Evolutionary conservation across 1,140 invertebrate species (phyloP), one percentile per base, ranked within the genome.

Genomic region (Drosophila arizonae): DNA sequence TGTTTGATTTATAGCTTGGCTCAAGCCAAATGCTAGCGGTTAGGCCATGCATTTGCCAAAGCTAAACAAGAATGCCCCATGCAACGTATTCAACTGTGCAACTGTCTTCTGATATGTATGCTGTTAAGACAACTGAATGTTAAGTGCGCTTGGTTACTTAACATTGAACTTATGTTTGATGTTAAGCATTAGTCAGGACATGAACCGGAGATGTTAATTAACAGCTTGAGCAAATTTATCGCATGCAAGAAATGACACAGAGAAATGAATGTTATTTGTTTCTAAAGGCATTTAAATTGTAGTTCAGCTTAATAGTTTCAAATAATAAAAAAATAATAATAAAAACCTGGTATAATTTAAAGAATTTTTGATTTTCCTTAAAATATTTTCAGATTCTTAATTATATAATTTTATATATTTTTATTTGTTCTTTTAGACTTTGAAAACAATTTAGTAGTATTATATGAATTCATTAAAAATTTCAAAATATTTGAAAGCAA

Each of bases 151-250:
- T 9, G 43, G 5, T 9, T 8, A 13, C 2, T 64, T 64, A 54
- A 43, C 50, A 54, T 10, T 30, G 21, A 21, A 36, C 43, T 28
- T 39, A n/a, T 6, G 30, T 6, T 21, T 33, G 10, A 64, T 28
- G 33, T 50, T 76, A 63, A 58, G 21, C 51, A 73, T 55, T 48
- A 84, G 81, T 9, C 3, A 15, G 48, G 81, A 85, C 73, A 72
- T 2, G 13, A 60, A 84, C 81, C 81, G 1, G 0, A 0, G 24
- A 26, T 13, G 11, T 21, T 15, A 3, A 17, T 56, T 11, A 24
- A 11, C 3, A n/a, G 21, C 15, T 3, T 15, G 17, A 4, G 6
- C 17, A 17, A 46, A 13, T 0, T 61, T 45, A 30, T 85, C 48
- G 65, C 81, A 84, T 81, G 81, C 52, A 24, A 68, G 50, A 84